Conservation (phyloP, 2,888 invertebrate species). For the Odontocolon sp. region DNA sequence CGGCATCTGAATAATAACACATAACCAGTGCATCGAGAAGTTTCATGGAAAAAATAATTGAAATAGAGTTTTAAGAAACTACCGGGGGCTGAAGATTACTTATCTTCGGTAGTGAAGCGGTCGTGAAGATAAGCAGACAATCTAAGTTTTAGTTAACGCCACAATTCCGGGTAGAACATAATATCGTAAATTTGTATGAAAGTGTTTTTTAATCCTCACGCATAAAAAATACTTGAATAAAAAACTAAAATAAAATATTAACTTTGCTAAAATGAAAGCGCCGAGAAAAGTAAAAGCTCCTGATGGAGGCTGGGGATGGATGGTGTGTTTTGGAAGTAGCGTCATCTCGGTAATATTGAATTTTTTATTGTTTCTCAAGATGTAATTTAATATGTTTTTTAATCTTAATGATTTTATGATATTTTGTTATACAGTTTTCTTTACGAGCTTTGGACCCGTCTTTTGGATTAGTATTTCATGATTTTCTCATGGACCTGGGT, state of each 20-base stretch:
- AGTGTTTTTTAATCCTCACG: not conserved
- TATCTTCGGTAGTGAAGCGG: slow-evolving; percentile 40
- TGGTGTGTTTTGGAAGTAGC: slow-evolving; percentile 91
- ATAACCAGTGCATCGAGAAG: not conserved
- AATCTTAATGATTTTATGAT: no score
- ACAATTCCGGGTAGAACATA: slow-evolving; percentile 25
- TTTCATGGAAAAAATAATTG: no score
- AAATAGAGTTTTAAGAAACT: not conserved
- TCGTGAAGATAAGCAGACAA: slow-evolving; percentile 42
- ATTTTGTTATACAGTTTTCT: slow-evolving; percentile 84
- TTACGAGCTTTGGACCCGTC: slow-evolving; percentile 91
- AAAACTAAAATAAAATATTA: not conserved
- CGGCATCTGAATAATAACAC: not conserved
- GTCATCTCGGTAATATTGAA: slow-evolving; percentile 87
- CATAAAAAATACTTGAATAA: not conserved
- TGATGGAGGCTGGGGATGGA: slow-evolving; percentile 94
- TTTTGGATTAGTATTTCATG: slow-evolving; percentile 90
- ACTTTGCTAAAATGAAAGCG: slow-evolving; percentile 16
- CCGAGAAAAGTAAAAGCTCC: slow-evolving; percentile 83
- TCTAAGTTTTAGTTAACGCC: slow-evolving; percentile 36
- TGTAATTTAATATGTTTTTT: no score
- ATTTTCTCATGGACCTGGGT: slow-evolving; percentile 86
- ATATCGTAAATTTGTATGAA: slow-evolving; percentile 21
- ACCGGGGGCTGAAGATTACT: slow-evolving; percentile 47
- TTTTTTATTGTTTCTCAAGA: no score